Evolutionary conservation across 2,113 vertebrate species (phyloP).

Genomic region (Chrysemys picta): DNA sequence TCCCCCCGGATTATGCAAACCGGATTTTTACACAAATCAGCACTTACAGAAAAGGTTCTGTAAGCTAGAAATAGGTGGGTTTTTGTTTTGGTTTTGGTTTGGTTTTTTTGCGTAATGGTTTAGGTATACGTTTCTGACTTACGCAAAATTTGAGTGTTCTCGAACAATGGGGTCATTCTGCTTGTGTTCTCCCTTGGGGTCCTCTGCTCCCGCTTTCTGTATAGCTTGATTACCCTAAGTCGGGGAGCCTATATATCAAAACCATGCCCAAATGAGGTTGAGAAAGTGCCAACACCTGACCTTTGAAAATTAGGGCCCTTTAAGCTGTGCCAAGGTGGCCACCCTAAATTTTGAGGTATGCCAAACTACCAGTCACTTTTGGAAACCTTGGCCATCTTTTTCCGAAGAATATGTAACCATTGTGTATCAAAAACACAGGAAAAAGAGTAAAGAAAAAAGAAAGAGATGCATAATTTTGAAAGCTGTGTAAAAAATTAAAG

Average conservation of each 20-base stretch:
- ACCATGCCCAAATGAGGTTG: background rate
- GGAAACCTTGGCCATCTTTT: background rate
- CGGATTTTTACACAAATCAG: too few species aligned
- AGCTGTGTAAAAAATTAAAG: background rate
- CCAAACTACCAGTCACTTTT: background rate
- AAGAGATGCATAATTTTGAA: background rate
- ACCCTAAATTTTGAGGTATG: background rate
- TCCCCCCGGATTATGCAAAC: too few species aligned
- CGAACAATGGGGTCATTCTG: too few species aligned
- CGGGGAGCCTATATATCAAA: background rate
- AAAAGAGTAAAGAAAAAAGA: background rate
- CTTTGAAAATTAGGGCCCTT: background rate
- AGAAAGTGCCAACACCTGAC: background rate
- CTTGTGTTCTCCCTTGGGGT: too few species aligned
- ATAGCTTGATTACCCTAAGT: too few species aligned
- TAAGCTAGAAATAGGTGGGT: too few species aligned
- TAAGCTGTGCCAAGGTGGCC: background rate
- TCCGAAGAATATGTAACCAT: accelerated
- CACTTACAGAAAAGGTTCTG: too few species aligned
- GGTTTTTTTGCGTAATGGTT: too few species aligned
- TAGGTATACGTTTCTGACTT: too few species aligned
- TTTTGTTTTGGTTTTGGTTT: too few species aligned
- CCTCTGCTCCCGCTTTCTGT: too few species aligned
- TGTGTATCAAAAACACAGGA: background rate
- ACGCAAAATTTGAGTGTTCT: too few species aligned